Base-by-base conservation (phyloP, 2,113 vertebrate genomes). In the Chionomys nivalis region DNA sequence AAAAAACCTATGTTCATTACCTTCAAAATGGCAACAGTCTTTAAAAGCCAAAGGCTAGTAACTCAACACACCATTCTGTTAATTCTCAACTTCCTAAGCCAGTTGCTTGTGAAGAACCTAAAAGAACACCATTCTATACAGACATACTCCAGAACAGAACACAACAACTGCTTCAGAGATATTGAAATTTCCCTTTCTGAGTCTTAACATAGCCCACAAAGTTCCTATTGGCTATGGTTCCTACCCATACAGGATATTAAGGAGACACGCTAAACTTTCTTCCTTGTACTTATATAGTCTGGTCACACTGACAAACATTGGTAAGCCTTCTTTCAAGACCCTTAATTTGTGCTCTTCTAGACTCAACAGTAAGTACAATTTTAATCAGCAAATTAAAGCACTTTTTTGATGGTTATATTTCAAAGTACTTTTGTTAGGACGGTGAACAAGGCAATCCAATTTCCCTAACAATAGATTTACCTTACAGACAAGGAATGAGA, bases 391-490 rank as follows among this genome's bases (percentile, higher is more conserved):
- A 33, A 88, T 78, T 70, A 65, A 94, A 94, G 31, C 23, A 39
- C 24, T 90, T 89, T 70, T 16, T 42, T 0, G 44, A 92, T n/a
- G 33, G 75, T 17, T 58, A 44, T 79, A n/a, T 73, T 94, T 93
- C 90, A 87, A 87, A 36, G 44, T 72, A 77, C 10, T 58, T 91
- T 39, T 93, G 17, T 65, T 77, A 79, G 0, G 63, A 24, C 26
- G 12, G 31, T 65, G 8, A 94, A 95, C 13, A 77, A 72, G 6
- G 65, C 36, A 77, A 95, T 88, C 21, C 49, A 77, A 95, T 83
- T 16, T 49, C 42, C 10, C 24, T 72, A 93, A 87, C 33, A 81
- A 24, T 28, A 87, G 92, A 90, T 65, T 61, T 68, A 92, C 33
- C 92, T 61, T 85, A 77, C 55, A 89, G 66, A 85, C 14, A 28